Evolutionary conservation across 1,140 invertebrate species (phyloP).

Genomic region (Pomacea maculata): DNA sequence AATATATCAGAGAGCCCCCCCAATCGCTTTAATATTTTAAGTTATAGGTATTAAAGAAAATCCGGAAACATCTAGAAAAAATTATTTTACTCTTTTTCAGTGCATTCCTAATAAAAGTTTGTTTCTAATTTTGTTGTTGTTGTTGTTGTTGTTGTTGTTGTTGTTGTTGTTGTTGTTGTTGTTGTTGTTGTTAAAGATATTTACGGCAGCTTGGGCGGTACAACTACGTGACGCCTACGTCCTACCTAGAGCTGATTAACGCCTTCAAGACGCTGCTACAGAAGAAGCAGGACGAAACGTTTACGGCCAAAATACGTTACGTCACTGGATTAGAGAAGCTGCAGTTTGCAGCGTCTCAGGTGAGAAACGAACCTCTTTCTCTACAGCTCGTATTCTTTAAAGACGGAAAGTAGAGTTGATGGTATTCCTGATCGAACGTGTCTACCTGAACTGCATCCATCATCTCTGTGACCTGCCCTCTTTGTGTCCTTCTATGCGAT

Average conservation of each 20-base stretch:
- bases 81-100: no score
- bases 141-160: not conserved
- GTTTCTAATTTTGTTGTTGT: not conserved
- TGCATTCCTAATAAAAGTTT: no score
- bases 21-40: no score
- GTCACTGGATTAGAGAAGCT: conserved; percentile 86
- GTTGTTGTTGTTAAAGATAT: conserved; percentile 67
- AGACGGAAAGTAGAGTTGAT: no score
- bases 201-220: conserved; percentile 74
- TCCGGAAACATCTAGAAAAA: no score
- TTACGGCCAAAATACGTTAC: conserved; percentile 79
- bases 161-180: not conserved
- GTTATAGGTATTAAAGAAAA: no score
- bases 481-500: no score
- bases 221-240: conserved; percentile 89
- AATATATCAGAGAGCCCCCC: no score
- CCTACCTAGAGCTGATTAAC: conserved; percentile 87
- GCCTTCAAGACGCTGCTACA: conserved; percentile 82
- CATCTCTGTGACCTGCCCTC: no score
- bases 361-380: conserved; percentile 24
- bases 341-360: conserved; percentile 78
- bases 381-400: not conserved
- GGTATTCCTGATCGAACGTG: no score
- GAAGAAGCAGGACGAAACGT: conserved; percentile 80
- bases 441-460: no score